Percentiles rank a stretch among this genome's conserved stretches.
phyloP scores from a whole-genome alignment of 2,888 invertebrate species.

The Eilema depressum region DNA sequence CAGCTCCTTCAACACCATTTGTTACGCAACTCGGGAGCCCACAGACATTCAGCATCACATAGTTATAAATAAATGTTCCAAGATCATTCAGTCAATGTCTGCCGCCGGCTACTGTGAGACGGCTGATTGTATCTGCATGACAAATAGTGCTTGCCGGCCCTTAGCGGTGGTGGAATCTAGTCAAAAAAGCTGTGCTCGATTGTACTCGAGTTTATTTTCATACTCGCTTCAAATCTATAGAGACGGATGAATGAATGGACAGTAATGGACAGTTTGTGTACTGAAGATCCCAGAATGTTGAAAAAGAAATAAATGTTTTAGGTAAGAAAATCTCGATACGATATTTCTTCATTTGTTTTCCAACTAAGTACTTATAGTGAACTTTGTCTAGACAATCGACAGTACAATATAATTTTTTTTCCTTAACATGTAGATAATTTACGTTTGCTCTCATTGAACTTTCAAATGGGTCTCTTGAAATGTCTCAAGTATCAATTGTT shows the following conservation, averaged over 20 bases:
- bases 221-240: not conserved
- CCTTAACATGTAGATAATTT: no score
- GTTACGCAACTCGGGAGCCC: conserved; percentile 20
- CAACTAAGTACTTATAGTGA: not conserved
- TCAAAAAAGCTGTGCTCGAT: not conserved
- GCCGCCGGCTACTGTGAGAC: conserved; percentile 53
- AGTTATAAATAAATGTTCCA: conserved; percentile 59
- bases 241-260: conserved; percentile 4
- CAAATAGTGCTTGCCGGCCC: conserved; percentile 53
- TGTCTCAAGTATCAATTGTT: no score
- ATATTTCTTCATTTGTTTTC: not conserved
- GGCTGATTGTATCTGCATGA: conserved; percentile 60
- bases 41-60: conserved; percentile 21
- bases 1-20: conserved; percentile 12
- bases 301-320: no score
- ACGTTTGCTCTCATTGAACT: no score
- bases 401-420: not conserved
- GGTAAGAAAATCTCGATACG: no score
- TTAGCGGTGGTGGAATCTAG: conserved; percentile 18
- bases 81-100: conserved; percentile 67
- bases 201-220: not conserved
- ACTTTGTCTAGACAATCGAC: not conserved
- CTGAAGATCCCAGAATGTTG: no score
- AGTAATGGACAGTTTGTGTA: no score
- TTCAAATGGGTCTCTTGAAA: no score